Base-by-base conservation (phyloP, 1,140 invertebrate genomes). In the Drosophila orosa region DNA sequence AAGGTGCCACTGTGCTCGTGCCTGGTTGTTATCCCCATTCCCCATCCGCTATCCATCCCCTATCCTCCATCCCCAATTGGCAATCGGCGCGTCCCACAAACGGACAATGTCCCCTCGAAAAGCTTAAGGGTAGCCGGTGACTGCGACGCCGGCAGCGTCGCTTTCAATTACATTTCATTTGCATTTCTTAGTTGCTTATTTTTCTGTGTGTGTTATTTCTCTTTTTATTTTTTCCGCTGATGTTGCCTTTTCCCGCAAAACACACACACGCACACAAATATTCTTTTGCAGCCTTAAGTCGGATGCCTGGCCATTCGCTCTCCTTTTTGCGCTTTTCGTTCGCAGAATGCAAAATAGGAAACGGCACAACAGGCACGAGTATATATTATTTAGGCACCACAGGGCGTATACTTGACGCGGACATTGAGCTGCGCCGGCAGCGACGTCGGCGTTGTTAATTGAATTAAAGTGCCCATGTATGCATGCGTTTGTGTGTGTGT, bases 81-180 rank as follows among this genome's bases (percentile, higher is more conserved):
- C 55, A 66, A 35, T 45, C 65, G 45, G 33, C 62, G 37, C 59
- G 74, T 78, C 84, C 82, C 83, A 82, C 81, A 86, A 87, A 87
- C 83, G 84, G 84, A 87, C 84, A 87, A 89, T 89, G 84, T 87
- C 84, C 84, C 84, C 84, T 84, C 71, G 37, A 58, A 84, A 78
- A 84, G 84, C 84, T 87, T 87, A 87, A 87, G 84, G 84, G 84
- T 87, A 74, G 85, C 84, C 79, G 75, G 65, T 63, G 50, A 39
- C 56, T n/a, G 57, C 73, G 57, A 58, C 71, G 75, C 37, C 24
- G 56, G 59, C 83, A 33, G 78, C 73, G 77, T 52, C 80, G 84
- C 73, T 87, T 87, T 87, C 84, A 89, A 89, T 87, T 87, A 89
- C 84, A 89, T 89, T 87, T 89, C 84, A 84, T 89, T 87, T 89